These are phyloP conservation scores for Amazonetta brasiliensis DNA, from an alignment of 2,797 vertebrate species.

Conservation along the genomic window DNA sequence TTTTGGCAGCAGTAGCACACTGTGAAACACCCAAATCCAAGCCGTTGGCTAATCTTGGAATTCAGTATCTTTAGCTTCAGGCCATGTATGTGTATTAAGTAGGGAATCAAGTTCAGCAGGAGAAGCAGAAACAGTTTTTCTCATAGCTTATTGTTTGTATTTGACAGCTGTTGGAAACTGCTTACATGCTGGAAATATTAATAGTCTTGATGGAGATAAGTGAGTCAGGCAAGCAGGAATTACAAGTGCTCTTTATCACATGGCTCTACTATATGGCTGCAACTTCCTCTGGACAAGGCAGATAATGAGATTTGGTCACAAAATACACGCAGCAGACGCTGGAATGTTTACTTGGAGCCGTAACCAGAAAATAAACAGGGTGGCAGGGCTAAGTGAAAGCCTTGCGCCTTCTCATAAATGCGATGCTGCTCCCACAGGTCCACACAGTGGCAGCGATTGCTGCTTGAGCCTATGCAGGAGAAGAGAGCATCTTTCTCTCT, in stretches of 20 bases:
- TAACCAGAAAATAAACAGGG: background rate
- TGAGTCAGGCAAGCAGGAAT: background rate
- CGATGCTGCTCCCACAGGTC: background rate
- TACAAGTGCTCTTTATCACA: background rate
- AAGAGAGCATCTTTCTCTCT: background rate
- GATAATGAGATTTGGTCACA: background rate
- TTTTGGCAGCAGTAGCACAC: background rate
- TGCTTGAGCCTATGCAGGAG: background rate
- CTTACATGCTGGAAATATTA: slow-evolving; percentile 33
- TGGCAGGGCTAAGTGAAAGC: background rate
- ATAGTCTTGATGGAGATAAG: slow-evolving; percentile 27
- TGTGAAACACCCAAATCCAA: background rate
- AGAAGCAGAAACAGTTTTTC: slow-evolving; percentile 6
- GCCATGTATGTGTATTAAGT: background rate
- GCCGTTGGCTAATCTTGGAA: background rate
- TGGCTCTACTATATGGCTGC: background rate
- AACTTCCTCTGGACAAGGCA: background rate
- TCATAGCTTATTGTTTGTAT: slow-evolving; percentile 2
- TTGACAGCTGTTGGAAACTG: slow-evolving; percentile 37
- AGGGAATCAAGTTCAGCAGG: background rate
- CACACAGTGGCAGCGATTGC: background rate
- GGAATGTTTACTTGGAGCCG: background rate
- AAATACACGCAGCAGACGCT: background rate
- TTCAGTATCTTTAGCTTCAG: background rate
- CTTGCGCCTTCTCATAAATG: background rate